Base-by-base conservation (phyloP, 2,797 vertebrate genomes). In the Sebastes cheni region DNA sequence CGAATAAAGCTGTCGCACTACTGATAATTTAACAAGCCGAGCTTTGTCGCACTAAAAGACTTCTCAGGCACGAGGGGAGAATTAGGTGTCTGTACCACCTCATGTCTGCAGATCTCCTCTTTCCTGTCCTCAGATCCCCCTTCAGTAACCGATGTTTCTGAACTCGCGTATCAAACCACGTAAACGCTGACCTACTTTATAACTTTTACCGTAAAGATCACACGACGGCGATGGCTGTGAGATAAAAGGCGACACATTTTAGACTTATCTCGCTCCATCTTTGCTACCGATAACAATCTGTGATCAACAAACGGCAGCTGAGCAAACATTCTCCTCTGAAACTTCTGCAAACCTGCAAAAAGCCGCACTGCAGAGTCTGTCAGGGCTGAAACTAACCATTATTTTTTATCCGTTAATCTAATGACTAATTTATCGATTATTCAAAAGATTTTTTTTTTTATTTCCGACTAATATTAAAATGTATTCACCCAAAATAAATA, bases 151-250 rank as follows among this genome's bases (percentile, higher is more conserved):
- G 4, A 18, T 22, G 1, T 55, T 23, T 50, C 42, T 50, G 42
- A 50, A 20, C 42, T 11, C 2, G 9, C 6, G 11, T 2, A 10
- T 52, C 9, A 55, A 50, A 77, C 55, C 30, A 36, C 56, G 1
- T 6, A 7, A 75, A 18, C 39, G 6, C n/a, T 58, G 70, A 59
- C 82, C 85, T 86, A 84, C 73, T 82, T 91, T 25, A 27, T 10
- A 59, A 67, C 34, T 16, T 65, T 59, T n/a, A 66, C 32, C 2
- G 6, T 3, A 18, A 6, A 82, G 46, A 75, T 75, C n/a, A 20
- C 6, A 23, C 18, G 6, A 27, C 34, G 16, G 8, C 2, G 18
- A 52, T 61, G 2, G n/a, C 36, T 9, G 10, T 11, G 67, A 81
- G 25, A 82, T 55, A 7, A 66, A 71, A 81, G 27, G 13, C 3